Evolutionary conservation across 1,140 invertebrate species (phyloP).

Genomic region (Orius laevigatus): DNA sequence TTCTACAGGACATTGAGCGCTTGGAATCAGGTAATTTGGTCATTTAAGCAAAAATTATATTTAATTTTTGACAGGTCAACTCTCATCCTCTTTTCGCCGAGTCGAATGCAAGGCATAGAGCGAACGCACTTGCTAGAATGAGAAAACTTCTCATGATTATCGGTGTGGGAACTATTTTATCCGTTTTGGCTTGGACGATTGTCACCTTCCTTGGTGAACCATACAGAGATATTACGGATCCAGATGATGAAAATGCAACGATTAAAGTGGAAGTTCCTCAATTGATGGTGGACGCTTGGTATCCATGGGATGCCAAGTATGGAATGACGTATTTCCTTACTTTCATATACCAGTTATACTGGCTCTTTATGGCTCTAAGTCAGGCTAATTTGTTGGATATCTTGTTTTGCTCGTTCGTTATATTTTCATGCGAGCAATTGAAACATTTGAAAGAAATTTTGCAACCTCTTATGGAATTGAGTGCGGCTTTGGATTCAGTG

Average conservation of each 20-base stretch:
- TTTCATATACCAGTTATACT: conserved; percentile 57
- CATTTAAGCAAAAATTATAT: neutral
- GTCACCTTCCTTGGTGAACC: conserved; percentile 64
- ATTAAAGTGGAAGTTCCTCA: conserved; percentile 48
- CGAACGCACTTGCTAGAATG: conserved; percentile 57
- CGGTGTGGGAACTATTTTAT: conserved; percentile 35
- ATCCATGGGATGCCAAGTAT: conserved; percentile 47
- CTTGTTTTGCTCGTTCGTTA: conserved; percentile 64
- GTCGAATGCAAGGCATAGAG: conserved; percentile 56
- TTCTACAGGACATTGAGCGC: conserved; percentile 40
- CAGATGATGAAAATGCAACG: conserved; percentile 50
- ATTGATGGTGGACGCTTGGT: conserved; percentile 53
- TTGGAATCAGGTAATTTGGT: conserved; percentile 33
- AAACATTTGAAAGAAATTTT: conserved; percentile 69
- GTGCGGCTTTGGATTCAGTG: conserved; percentile 58
- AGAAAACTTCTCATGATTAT: conserved; percentile 49
- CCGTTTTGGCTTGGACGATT: conserved; percentile 41
- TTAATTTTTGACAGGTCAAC: conserved; percentile 33
- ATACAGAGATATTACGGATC: conserved; percentile 43
- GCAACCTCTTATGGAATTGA: conserved; percentile 68
- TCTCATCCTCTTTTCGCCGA: conserved; percentile 69
- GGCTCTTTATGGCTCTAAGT: conserved; percentile 48
- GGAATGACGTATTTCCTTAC: conserved; percentile 46
- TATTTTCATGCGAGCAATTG: conserved; percentile 67
- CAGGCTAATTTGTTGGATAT: conserved; percentile 56